phyloP scores from a whole-genome alignment of 2,888 invertebrate species.

The Drosophila emarginata region DNA sequence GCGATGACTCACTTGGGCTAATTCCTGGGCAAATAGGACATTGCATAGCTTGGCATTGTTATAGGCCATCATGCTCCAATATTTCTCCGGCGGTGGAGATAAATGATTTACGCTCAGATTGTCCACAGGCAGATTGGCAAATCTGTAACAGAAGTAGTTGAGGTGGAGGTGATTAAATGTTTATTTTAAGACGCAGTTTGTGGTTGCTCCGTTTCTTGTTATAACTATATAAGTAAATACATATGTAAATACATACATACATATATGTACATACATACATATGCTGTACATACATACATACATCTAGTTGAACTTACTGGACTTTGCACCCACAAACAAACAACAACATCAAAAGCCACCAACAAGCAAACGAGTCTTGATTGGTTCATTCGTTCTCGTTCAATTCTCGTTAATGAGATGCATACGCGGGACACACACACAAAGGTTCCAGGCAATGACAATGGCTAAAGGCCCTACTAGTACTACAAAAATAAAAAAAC shows the following conservation, averaged over 20 bases:
- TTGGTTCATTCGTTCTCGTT: constrained; percentile 52
- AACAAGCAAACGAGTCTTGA: constrained; percentile 72
- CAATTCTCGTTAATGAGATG: constrained; percentile 69
- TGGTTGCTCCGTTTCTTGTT: constrained; percentile 3
- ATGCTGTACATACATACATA: background rate
- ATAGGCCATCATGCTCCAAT: constrained; percentile 93
- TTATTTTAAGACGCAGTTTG: constrained; percentile 63
- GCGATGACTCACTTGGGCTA: constrained; percentile 84
- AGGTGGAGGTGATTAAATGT: constrained; percentile 12
- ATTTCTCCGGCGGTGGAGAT: constrained; percentile 88
- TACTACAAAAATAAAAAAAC: no score
- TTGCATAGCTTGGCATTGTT: constrained; percentile 96
- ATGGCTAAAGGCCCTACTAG: constrained; percentile 46
- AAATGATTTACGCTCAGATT: constrained; percentile 85
- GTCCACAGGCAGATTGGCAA: constrained; percentile 84
- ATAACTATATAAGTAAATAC: constrained; percentile 23
- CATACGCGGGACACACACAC: constrained; percentile 28
- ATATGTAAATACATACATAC: background rate
- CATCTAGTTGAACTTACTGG: constrained; percentile 54
- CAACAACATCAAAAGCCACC: constrained; percentile 3
- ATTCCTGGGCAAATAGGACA: constrained; percentile 90
- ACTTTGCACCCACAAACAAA: constrained; percentile 67
- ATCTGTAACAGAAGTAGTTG: constrained; percentile 78
- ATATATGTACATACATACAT: background rate
- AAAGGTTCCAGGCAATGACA: constrained; percentile 42